These are phyloP conservation scores for Megamerina dolium DNA, from an alignment of 2,888 invertebrate genomes.

Conservation along the genomic window DNA sequence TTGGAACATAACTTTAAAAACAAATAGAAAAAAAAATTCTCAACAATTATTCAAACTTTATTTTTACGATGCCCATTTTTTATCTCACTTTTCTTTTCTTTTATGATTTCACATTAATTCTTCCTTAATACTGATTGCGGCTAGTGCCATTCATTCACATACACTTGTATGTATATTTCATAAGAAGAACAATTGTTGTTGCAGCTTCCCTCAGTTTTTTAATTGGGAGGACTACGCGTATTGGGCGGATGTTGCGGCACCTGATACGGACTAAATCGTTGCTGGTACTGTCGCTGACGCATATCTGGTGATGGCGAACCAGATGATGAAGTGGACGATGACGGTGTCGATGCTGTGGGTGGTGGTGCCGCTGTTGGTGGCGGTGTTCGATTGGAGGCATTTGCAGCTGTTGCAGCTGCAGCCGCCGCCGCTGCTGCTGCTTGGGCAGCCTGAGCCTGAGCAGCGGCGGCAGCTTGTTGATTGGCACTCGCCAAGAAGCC, in stretches of 20 bases:
- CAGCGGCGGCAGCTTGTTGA: conserved; percentile 41
- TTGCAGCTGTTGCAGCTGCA: conserved; percentile 27
- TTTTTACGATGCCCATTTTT: no score
- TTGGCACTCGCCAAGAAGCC: conserved; percentile 46
- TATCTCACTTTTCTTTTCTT: no score
- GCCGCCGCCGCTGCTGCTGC: conserved; percentile 25
- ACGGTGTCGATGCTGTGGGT: conserved; percentile 40
- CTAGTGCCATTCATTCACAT: no score
- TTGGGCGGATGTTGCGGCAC: conserved; percentile 35
- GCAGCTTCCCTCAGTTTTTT: no score
- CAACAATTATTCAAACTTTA: no score
- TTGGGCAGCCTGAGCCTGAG: conserved; percentile 36
- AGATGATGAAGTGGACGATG: conserved; percentile 46
- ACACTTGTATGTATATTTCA: no score
- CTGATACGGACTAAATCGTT: conserved; percentile 46
- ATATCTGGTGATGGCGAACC: conserved; percentile 49
- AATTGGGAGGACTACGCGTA: conserved; percentile 40
- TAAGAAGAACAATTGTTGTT: no score
- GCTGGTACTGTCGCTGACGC: conserved; percentile 45
- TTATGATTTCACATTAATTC: no score
- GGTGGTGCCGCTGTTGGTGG: conserved; percentile 43
- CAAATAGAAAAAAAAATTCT: no score
- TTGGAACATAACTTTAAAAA: no score
- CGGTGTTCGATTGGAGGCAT: conserved; percentile 29
- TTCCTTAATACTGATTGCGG: no score